Evolutionary conservation across 2,888 invertebrate genomes (phyloP).

Genomic region (Xanthorhoe designata): DNA sequence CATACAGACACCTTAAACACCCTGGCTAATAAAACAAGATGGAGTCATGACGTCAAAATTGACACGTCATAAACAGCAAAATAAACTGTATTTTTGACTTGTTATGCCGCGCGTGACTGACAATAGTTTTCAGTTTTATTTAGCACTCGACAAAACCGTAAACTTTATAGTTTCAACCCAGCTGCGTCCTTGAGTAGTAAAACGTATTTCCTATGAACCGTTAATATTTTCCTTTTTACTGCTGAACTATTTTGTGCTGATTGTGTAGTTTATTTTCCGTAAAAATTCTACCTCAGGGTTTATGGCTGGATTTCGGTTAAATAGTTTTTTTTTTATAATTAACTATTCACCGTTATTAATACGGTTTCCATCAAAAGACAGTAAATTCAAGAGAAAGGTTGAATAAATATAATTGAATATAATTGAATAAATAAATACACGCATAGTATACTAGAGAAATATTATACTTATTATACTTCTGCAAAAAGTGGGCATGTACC

Average conservation of each 20-base stretch:
- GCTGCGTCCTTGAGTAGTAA: slow-evolving; percentile 36
- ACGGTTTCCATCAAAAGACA: no score
- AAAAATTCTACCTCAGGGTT: slow-evolving; percentile 12
- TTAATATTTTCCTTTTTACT: slow-evolving; percentile 32
- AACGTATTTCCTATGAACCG: slow-evolving; percentile 30
- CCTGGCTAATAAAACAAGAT: not conserved
- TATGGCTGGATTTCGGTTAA: slow-evolving; percentile 15
- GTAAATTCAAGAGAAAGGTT: no score
- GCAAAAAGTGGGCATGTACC: no score
- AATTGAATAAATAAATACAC: no score
- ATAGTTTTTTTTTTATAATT: not conserved
- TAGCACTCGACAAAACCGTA: slow-evolving; percentile 29
- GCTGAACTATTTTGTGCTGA: slow-evolving; percentile 30
- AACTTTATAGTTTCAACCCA: slow-evolving; percentile 26
- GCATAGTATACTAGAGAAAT: no score
- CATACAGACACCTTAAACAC: no score
- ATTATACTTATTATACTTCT: no score
- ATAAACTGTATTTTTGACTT: slow-evolving; percentile 18
- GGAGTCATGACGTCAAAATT: slow-evolving; percentile 1
- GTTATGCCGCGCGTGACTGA: slow-evolving; percentile 30
- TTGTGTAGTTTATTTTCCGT: slow-evolving; percentile 25
- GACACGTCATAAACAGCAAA: slow-evolving; percentile 19
- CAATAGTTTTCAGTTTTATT: slow-evolving; percentile 31
- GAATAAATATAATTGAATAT: no score
- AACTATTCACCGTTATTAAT: no score